Evolutionary conservation across 1,140 invertebrate genomes (phyloP), one percentile per base, ranked within the genome.

Genomic region (Euura lappo): DNA sequence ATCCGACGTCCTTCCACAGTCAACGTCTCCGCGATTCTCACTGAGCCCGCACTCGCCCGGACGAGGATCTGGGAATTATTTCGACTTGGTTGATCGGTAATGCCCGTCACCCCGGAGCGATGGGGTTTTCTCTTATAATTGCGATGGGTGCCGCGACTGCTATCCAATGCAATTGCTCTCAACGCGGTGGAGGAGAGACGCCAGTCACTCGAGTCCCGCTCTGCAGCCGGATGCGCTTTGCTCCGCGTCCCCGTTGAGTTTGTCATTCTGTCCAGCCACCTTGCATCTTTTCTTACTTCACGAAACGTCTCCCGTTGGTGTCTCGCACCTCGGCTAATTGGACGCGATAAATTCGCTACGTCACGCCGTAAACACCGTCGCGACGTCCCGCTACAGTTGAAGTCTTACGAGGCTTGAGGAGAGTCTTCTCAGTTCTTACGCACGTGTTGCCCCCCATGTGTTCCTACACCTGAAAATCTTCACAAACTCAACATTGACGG

Each of bases 331-430:
- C 73, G 66, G 74, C 77, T 85, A 85, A 85, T 86, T 84, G 84
- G 80, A 84, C 79, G 75, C 77, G 78, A 81, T 84, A 77, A 82
- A 83, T 82, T 82, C 75, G 74, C 75, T 70, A 71, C 70, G 71
- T n/a, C 51, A 60, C 51, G 6, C 51, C 51, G 13, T 60, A 60
- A 60, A 60, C 51, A 11, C 28, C 28, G 28, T 28, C 28, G 28
- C 28, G 28, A 28, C 28, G 28, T 28, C 28, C 28, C 28, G 28
- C 28, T 28, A 28, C 28, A 28, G 28, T 28, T 28, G 28, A 28
- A 28, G 28, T 28, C 28, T 28, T 28, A 28, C 28, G 28, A 28
- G 28, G 28, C 28, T 28, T 28, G 28, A 28, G 28, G 28, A 28
- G 28, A 28, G 28, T 28, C 28, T 28, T 28, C 28, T 28, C 28